Evolutionary conservation across 2,797 vertebrate species (phyloP).

Genomic region (Xenopus petersii): DNA sequence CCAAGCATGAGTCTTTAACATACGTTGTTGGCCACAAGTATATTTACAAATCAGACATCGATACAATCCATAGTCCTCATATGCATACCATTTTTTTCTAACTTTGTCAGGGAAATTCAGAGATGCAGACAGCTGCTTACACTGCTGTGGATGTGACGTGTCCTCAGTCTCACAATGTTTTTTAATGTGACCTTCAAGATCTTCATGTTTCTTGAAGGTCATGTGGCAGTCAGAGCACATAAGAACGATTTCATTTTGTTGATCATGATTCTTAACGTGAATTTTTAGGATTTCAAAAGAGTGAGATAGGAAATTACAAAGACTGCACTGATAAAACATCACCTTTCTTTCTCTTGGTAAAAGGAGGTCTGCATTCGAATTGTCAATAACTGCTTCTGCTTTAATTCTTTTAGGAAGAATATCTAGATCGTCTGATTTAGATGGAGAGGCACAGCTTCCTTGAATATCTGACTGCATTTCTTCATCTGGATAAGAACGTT

Average conservation of each 20-base stretch:
- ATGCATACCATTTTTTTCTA: constrained; percentile 90
- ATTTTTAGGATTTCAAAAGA: constrained; percentile 79
- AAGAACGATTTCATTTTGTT: constrained; percentile 72
- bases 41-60: constrained; percentile 94
- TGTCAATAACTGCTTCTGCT: constrained; percentile 54
- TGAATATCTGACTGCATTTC: constrained; percentile 51
- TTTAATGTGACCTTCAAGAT: constrained; percentile 85
- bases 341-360: constrained; percentile 65
- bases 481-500: constrained; percentile 67
- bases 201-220: constrained; percentile 81
- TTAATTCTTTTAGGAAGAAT: constrained; percentile 63
- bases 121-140: constrained; percentile 12
- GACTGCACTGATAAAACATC: constrained; percentile 90
- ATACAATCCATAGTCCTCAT: constrained; percentile 88
- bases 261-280: constrained; percentile 86
- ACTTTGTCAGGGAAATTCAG: constrained; percentile 50
- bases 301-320: constrained; percentile 84
- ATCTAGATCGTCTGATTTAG: constrained; percentile 57
- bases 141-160: constrained; percentile 39
- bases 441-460: constrained; percentile 58
- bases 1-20: constrained; percentile 96
- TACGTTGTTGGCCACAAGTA: constrained; percentile 91
- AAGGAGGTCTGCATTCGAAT: constrained; percentile 51
- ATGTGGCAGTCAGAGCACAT: constrained; percentile 81
- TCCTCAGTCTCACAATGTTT: constrained; percentile 68